phyloP scores from a whole-genome alignment of 1,140 invertebrate species.

The Ceratina australensis region DNA sequence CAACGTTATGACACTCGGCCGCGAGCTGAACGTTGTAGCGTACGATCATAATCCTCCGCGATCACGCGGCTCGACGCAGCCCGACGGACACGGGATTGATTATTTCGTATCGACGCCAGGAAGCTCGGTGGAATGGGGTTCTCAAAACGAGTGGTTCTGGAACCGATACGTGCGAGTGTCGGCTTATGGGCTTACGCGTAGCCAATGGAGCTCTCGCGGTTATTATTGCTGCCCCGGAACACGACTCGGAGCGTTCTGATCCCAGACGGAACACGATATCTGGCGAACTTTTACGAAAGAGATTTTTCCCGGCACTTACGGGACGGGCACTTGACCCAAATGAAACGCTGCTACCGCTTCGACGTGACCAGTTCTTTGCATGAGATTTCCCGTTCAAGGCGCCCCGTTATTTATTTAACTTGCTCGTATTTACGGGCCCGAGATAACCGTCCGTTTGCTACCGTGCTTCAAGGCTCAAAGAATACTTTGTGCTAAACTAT shows the following conservation, averaged over 20 bases:
- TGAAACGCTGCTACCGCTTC: slow-evolving; percentile 43
- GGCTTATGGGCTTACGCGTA: neutral
- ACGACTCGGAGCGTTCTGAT: slow-evolving; percentile 30
- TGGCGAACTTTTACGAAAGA: slow-evolving; percentile 58
- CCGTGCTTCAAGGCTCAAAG: neutral
- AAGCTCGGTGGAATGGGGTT: neutral
- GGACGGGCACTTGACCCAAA: slow-evolving; percentile 58
- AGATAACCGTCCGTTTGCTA: neutral
- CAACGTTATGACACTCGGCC: slow-evolving; percentile 4
- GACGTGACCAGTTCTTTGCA: slow-evolving; percentile 18
- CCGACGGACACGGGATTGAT: neutral
- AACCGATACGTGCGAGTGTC: neutral
- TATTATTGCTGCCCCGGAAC: slow-evolving; percentile 53
- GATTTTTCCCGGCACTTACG: slow-evolving; percentile 35
- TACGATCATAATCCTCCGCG: neutral
- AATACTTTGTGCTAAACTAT: neutral
- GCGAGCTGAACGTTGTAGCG: no score
- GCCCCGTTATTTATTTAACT: slow-evolving; percentile 47
- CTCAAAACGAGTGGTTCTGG: neutral
- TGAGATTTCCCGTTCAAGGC: slow-evolving; percentile 4
- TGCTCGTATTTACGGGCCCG: neutral
- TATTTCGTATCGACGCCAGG: neutral
- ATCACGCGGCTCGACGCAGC: no score
- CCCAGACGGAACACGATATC: slow-evolving; percentile 58
- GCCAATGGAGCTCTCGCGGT: slow-evolving; percentile 10